Evolutionary conservation across 2,113 vertebrate genomes (phyloP).

Genomic region (Acanthisitta chloris): DNA sequence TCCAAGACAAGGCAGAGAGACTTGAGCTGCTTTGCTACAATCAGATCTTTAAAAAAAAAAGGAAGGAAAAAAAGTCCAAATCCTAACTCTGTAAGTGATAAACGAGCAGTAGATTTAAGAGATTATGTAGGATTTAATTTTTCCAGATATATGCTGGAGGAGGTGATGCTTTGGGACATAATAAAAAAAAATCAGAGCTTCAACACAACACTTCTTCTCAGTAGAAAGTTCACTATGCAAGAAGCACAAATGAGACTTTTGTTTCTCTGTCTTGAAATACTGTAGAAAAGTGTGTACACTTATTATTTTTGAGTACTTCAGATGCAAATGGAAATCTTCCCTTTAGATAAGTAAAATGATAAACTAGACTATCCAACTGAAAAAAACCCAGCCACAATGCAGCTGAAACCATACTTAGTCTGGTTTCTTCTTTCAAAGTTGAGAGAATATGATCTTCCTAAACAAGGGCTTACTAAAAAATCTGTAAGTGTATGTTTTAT

Average conservation of each 20-base stretch:
- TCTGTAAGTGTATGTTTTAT: not conserved
- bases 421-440: not conserved
- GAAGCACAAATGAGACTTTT: not conserved
- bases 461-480: not conserved
- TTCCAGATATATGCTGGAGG: conserved; percentile 30
- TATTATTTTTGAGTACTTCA: not conserved
- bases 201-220: not conserved
- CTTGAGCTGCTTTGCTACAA: conserved; percentile 52
- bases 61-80: not conserved
- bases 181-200: not conserved
- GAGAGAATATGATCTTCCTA: not conserved
- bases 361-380: not conserved
- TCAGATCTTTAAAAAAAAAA: not conserved
- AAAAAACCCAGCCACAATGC: not conserved
- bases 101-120: conserved; percentile 46
- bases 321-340: not conserved
- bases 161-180: not conserved
- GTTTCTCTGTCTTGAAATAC: not conserved
- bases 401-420: not conserved
- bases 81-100: conserved; percentile 32
- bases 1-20: conserved; percentile 51
- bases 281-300: not conserved
- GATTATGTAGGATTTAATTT: conserved; percentile 55
- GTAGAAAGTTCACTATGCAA: not conserved
- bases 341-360: not conserved